Percentiles rank a stretch among this genome's conserved stretches.
These are phyloP conservation scores for Ptiloglossa arizonensis DNA, from an alignment of 1,140 invertebrate species.

Conservation along the genomic window DNA sequence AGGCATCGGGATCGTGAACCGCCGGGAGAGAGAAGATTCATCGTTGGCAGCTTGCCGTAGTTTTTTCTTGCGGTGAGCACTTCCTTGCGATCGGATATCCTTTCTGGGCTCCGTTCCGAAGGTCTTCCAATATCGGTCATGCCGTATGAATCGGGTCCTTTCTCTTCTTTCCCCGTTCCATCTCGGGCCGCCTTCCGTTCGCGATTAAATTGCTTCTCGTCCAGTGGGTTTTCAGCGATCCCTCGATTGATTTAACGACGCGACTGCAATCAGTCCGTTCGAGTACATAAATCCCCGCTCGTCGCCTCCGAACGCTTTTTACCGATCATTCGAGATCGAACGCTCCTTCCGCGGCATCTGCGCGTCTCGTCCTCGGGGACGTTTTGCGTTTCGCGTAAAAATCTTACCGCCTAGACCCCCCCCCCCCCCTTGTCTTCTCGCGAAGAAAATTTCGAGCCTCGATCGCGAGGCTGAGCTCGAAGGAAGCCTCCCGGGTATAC, in stretches of 20 bases:
- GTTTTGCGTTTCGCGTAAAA: too few relatives aligned
- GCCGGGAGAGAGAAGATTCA: slow-evolving; percentile 41
- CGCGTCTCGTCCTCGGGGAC: too few relatives aligned
- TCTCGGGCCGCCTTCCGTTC: neutral
- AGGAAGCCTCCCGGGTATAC: too few relatives aligned
- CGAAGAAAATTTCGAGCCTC: too few relatives aligned
- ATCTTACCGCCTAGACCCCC: too few relatives aligned
- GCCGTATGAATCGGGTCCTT: slow-evolving; percentile 26
- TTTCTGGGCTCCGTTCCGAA: slow-evolving; percentile 31
- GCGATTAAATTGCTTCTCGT: slow-evolving; percentile 24
- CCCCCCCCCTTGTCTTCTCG: too few relatives aligned
- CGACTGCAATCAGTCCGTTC: slow-evolving; percentile 2
- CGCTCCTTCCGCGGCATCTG: neutral
- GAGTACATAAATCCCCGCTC: slow-evolving; percentile 12
- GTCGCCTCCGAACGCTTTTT: neutral
- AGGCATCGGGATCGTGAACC: slow-evolving; percentile 26
- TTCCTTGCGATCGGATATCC: slow-evolving; percentile 49
- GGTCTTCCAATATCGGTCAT: slow-evolving; percentile 48
- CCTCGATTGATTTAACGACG: slow-evolving; percentile 24
- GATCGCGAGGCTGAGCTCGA: too few relatives aligned
- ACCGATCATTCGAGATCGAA: neutral
- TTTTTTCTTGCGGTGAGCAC: slow-evolving; percentile 50
- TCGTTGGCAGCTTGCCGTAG: slow-evolving; percentile 57
- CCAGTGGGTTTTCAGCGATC: slow-evolving; percentile 1
- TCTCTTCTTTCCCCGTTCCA: neutral